phyloP scores from a whole-genome alignment of 2,888 invertebrate genomes.

The Teinopalpus imperialis region DNA sequence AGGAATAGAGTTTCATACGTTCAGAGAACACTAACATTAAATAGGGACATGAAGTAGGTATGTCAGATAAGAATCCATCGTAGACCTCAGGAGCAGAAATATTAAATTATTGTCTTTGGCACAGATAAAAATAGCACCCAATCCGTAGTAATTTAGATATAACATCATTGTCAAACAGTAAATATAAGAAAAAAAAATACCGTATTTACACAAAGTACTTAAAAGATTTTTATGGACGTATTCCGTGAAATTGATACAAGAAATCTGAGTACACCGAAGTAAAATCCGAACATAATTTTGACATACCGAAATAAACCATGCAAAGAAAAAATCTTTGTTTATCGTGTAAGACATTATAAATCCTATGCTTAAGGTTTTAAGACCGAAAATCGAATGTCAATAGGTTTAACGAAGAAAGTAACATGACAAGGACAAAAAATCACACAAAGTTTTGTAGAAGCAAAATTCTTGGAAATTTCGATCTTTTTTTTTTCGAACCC shows the following conservation, averaged over 20 bases:
- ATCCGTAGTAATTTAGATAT: too few species aligned
- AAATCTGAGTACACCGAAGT: slow-evolving; percentile 7
- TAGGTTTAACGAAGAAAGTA: slow-evolving; percentile 33
- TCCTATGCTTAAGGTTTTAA: neutral
- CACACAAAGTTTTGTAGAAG: slow-evolving; percentile 36
- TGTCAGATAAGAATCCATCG: too few species aligned
- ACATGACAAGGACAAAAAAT: slow-evolving; percentile 38
- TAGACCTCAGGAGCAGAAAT: too few species aligned
- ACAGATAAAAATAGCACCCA: too few species aligned
- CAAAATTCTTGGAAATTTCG: slow-evolving; percentile 58
- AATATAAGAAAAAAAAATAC: too few species aligned
- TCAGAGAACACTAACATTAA: too few species aligned
- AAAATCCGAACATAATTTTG: slow-evolving; percentile 8
- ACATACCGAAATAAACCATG: slow-evolving; percentile 13
- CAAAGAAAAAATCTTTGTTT: slow-evolving; percentile 15
- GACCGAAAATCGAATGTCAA: slow-evolving; percentile 26
- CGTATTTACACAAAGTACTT: too few species aligned
- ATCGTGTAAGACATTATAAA: neutral
- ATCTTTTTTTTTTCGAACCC: slow-evolving; percentile 55
- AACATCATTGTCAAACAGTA: too few species aligned
- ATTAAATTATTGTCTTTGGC: too few species aligned
- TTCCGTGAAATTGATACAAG: neutral
- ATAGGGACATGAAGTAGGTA: too few species aligned
- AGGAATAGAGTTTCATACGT: too few species aligned
- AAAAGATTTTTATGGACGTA: too few species aligned